A percentile compares a stretch with the other conserved stretches of the same genome.
These are phyloP conservation scores for Ovibos moschatus DNA, from an alignment of 2,113 vertebrate species.

Conservation along the genomic window DNA sequence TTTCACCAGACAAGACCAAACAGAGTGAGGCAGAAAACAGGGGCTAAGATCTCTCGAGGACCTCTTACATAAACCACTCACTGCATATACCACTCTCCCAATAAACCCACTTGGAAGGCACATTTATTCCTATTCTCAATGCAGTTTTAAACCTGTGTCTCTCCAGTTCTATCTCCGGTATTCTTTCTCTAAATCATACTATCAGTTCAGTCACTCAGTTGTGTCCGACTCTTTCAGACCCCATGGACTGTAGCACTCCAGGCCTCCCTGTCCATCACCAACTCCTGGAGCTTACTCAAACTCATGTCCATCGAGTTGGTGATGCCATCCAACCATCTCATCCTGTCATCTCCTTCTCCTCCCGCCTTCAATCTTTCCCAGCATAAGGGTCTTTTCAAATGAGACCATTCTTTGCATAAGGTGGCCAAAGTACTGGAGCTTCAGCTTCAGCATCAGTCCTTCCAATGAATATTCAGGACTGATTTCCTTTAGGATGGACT, in stretches of 20 bases:
- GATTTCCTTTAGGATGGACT: neutral
- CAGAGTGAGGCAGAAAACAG: neutral
- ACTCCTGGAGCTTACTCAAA: neutral
- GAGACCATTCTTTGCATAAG: neutral
- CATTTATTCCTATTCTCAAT: neutral
- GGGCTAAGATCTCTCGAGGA: neutral
- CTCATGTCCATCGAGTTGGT: neutral
- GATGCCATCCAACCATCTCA: neutral
- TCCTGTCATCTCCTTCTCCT: neutral
- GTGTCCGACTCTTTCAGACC: neutral
- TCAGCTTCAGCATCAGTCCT: neutral
- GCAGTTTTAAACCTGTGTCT: neutral
- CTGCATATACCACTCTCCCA: neutral
- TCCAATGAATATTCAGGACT: neutral
- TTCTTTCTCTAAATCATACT: slow-evolving; percentile 1
- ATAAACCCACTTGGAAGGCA: neutral
- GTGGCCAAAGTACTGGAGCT: neutral
- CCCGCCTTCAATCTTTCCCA: neutral
- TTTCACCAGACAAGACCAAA: neutral
- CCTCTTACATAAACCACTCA: neutral
- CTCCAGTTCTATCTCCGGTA: neutral
- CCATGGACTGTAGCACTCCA: neutral
- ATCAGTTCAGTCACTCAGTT: neutral
- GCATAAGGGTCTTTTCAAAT: neutral
- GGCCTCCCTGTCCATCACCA: neutral